These are phyloP conservation scores for Leptodactylus fallax DNA, from an alignment of 2,797 vertebrate genomes.

Conservation along the genomic window DNA sequence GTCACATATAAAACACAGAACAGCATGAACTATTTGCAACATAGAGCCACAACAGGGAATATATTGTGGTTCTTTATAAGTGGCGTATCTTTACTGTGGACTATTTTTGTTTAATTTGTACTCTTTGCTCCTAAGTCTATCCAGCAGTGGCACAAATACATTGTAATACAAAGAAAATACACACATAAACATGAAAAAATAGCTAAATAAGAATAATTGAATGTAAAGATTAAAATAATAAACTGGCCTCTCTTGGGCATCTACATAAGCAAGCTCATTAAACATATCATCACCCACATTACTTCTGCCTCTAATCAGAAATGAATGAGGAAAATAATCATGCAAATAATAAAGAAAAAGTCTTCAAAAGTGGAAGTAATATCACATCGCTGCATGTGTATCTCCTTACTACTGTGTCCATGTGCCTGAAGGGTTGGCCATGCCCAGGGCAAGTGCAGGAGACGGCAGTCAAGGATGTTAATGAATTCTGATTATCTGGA, in stretches of 20 bases:
- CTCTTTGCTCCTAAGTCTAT: neutral
- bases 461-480: conserved; percentile 89
- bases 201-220: conserved; percentile 19
- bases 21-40: neutral
- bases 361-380: conserved; percentile 62
- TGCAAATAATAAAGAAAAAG: conserved; percentile 56
- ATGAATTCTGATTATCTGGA: conserved; percentile 96
- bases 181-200: conserved; percentile 23
- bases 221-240: conserved; percentile 17
- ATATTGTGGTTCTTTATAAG: neutral
- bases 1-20: no score
- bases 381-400: conserved; percentile 52
- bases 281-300: conserved; percentile 59
- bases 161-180: neutral
- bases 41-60: neutral
- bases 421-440: conserved; percentile 48
- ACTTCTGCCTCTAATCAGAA: conserved; percentile 55
- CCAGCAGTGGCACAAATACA: neutral
- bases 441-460: conserved; percentile 86
- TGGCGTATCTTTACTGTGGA: neutral
- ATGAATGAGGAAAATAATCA: conserved; percentile 56
- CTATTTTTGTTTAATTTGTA: neutral
- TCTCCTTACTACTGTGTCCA: conserved; percentile 44
- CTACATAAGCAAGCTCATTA: conserved; percentile 54
- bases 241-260: conserved; percentile 41